Evolutionary conservation across 2,113 vertebrate genomes (phyloP), one percentile per base, ranked within the genome.

Genomic region (Kryptolebias marmoratus): DNA sequence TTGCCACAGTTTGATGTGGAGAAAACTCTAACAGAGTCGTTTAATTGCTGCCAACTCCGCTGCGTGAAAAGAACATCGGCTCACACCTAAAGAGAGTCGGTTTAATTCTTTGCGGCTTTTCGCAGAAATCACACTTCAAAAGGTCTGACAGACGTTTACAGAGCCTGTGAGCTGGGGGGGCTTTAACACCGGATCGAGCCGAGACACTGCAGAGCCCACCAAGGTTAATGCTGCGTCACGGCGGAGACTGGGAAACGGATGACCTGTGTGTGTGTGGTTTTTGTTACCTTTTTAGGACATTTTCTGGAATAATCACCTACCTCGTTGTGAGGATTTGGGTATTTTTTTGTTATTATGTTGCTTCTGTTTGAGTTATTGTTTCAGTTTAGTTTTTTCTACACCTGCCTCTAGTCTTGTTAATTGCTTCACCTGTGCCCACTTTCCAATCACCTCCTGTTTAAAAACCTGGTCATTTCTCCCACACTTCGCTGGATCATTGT

Each of bases 171-270:
- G 71, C 66, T 55, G 62, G 11, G 4, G 22, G 54, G 50, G 71
- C 64, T 81, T 81, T 81, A 71, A 79, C 68, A 74, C 53, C 27
- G 71, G 67, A 77, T 55, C 67, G 58, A 75, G 50, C 56, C 32
- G 75, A 73, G 61, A 60, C 36, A 73, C 70, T 79, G 62, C 60
- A 65, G 32, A 77, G 75, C 57, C 68, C 58, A 68, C 48, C 45
- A 27, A 71, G 73, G 62, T 77, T 81, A 84, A 84, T 67, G 60
- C 63, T 66, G 50, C 49, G 78, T 78, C 68, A 78, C 32, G 56
- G 76, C 72, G 64, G 53, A 59, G 57, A 48, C 4, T 45, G 36
- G 22, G 36, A 74, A 62, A 44, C 6, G 13, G 16, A 72, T 45
- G 48, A 75, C 64, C 73, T 10, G 9, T 47, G 45, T 50, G 48